A percentile compares a stretch with the other conserved stretches of the same genome.
phyloP scores from a whole-genome alignment of 2,797 vertebrate species.

The Oreortyx pictus region DNA sequence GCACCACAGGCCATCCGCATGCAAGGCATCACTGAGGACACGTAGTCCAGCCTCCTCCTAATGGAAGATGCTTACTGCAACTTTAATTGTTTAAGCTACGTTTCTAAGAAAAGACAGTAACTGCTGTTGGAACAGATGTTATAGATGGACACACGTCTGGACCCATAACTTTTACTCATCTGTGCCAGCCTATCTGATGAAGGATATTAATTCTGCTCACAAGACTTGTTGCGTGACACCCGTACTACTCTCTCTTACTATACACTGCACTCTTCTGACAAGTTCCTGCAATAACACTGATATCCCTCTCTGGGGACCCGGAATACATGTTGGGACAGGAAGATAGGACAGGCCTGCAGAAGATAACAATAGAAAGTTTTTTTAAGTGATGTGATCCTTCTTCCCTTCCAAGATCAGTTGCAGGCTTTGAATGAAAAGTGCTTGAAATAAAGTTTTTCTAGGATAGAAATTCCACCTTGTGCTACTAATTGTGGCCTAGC shows the following conservation, averaged over 20 bases:
- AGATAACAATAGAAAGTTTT: background rate
- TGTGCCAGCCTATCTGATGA: background rate
- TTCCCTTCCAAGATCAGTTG: background rate
- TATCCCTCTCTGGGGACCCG: background rate
- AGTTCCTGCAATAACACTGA: conserved; percentile 36
- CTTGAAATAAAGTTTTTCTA: background rate
- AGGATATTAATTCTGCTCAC: background rate
- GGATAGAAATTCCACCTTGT: conserved; percentile 25
- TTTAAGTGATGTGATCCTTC: background rate
- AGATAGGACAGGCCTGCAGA: background rate
- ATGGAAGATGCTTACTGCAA: background rate
- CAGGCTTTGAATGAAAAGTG: background rate
- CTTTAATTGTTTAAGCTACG: background rate
- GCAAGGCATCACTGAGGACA: accelerated
- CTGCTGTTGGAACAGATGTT: background rate
- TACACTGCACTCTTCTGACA: conserved; percentile 57
- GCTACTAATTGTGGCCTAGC: conserved; percentile 49
- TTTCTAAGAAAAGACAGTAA: background rate
- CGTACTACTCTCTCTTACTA: background rate
- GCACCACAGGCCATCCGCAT: background rate
- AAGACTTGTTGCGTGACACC: background rate
- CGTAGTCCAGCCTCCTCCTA: accelerated
- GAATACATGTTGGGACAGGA: background rate
- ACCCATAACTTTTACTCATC: background rate
- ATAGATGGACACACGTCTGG: background rate